These are phyloP conservation scores for Marmota flaviventris DNA, from an alignment of 2,113 vertebrate species.

Conservation along the genomic window DNA sequence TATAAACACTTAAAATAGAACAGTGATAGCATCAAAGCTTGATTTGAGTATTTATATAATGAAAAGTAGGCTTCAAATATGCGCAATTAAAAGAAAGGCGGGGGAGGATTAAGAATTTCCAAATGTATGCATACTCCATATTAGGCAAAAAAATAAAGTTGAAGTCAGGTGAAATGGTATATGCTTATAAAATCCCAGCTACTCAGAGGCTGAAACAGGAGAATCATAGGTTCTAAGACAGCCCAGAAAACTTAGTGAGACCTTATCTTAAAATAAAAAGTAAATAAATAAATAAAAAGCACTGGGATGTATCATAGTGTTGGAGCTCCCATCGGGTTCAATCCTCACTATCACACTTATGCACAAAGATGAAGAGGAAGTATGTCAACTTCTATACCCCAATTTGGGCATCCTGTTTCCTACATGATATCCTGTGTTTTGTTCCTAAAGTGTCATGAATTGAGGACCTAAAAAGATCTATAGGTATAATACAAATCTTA, in stretches of 20 bases:
- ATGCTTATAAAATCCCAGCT: no score
- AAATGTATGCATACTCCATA: neutral
- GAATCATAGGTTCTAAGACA: no score
- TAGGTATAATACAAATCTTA: neutral
- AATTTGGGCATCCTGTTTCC: accelerated
- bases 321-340: no score
- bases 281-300: no score
- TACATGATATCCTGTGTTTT: neutral
- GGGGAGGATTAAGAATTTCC: neutral
- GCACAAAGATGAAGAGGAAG: neutral
- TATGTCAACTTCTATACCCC: neutral
- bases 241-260: no score
- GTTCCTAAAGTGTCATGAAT: neutral
- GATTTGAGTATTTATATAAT: neutral
- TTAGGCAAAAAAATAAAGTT: neutral
- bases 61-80: neutral
- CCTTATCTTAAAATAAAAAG: no score
- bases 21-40: neutral
- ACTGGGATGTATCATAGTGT: no score
- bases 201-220: no score
- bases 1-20: neutral
- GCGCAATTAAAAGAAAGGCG: neutral
- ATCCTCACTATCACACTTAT: no score
- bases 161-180: neutral
- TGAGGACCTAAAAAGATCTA: neutral